A percentile compares a stretch with the other conserved stretches of the same genome.
phyloP scores from a whole-genome alignment of 2,113 vertebrate genomes.

The Ptilonorhynchus violaceus region DNA sequence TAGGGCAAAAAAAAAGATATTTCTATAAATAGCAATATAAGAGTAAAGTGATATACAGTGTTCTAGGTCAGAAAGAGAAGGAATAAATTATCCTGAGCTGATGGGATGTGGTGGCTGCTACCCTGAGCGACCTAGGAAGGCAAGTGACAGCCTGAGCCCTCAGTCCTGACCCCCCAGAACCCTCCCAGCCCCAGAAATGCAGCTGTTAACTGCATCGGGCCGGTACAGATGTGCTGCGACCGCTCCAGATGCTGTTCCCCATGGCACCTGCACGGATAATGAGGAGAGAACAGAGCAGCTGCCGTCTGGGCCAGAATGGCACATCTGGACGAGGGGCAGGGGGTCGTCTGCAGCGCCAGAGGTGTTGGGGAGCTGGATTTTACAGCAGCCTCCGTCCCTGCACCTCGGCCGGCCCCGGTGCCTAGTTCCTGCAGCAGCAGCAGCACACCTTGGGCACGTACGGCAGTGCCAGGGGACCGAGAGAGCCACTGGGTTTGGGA shows the following conservation, averaged over 20 bases:
- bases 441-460: not conserved
- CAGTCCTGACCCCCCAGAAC: not conserved
- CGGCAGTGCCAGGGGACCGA: not conserved
- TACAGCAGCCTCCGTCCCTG: not conserved
- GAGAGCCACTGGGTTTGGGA: fast-evolving
- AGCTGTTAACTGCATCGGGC: not conserved
- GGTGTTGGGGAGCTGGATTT: not conserved
- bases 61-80: not conserved
- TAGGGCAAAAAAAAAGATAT: not conserved
- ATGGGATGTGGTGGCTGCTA: fast-evolving
- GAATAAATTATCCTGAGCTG: conserved; percentile 43
- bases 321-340: not conserved
- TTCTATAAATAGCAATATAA: conserved; percentile 45
- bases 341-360: not conserved
- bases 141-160: not conserved
- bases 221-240: not conserved
- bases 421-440: not conserved
- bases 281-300: not conserved
- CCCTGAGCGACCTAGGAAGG: not conserved
- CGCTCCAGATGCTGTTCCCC: not conserved
- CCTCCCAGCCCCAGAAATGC: not conserved
- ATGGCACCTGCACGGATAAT: not conserved
- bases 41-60: not conserved
- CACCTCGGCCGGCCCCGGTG: not conserved
- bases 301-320: not conserved